Percentiles rank a stretch among this genome's conserved stretches.
Evolutionary conservation across 1,140 invertebrate species (phyloP).

Genomic region (Zaprionus ornatus): DNA sequence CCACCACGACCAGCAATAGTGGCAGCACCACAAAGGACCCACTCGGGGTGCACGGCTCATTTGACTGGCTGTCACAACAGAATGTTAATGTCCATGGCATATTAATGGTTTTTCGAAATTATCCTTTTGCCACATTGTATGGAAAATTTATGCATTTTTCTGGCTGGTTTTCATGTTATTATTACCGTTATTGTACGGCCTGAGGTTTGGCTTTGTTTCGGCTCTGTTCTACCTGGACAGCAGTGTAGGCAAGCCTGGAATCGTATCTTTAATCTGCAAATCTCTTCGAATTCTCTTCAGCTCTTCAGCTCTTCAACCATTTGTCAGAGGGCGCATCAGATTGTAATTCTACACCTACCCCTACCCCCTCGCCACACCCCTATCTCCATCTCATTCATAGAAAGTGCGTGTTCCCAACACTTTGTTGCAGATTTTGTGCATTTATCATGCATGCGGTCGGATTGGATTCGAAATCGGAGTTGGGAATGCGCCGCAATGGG

Average conservation of each 20-base stretch:
- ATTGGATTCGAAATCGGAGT: conserved; percentile 10
- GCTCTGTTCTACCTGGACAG: conserved; percentile 15
- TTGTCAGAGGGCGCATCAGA: conserved; percentile 58
- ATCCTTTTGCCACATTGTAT: conserved; percentile 77
- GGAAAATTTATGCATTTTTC: conserved; percentile 57
- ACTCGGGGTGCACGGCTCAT: conserved; percentile 51
- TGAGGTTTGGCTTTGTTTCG: conserved; percentile 45
- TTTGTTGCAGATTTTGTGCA: conserved; percentile 81
- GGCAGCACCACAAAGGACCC: not conserved
- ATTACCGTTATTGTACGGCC: conserved; percentile 45
- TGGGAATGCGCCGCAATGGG: not conserved
- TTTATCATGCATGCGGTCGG: conserved; percentile 68
- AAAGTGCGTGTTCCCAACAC: conserved; percentile 78
- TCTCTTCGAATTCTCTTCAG: conserved; percentile 36
- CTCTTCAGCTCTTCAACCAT: conserved; percentile 37
- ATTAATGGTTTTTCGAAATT: conserved; percentile 80
- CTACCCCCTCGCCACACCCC: conserved; percentile 13
- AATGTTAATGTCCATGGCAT: conserved; percentile 64
- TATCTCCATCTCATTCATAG: conserved; percentile 17
- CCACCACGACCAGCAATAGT: conserved; percentile 14
- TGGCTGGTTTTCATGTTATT: conserved; percentile 35
- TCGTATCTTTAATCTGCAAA: conserved; percentile 58
- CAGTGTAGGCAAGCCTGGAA: conserved; percentile 29
- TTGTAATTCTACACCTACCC: conserved; percentile 64
- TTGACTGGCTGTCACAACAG: conserved; percentile 78